Evolutionary conservation across 2,888 invertebrate species (phyloP).

Genomic region (Heliconius erato): DNA sequence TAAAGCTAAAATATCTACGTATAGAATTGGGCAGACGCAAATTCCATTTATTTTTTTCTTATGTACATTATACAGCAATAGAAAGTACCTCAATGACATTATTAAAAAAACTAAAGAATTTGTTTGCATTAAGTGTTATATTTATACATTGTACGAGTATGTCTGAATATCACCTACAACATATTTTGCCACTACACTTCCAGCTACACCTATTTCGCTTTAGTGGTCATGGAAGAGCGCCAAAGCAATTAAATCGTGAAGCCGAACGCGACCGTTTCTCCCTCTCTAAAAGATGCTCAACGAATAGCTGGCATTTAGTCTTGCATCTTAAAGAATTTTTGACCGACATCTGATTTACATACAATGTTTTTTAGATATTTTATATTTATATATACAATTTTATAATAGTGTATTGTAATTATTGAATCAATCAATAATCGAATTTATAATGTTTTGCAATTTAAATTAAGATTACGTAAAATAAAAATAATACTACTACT

Average conservation of each 20-base stretch:
- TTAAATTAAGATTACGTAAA: not conserved
- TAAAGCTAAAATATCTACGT: not conserved
- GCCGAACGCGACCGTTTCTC: slow-evolving; percentile 64
- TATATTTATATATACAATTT: not conserved
- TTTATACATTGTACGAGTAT: not conserved
- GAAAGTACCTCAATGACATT: not conserved
- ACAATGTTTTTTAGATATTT: slow-evolving; percentile 1
- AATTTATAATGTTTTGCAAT: not conserved
- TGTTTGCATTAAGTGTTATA: not conserved
- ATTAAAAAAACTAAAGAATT: not conserved
- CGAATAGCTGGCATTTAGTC: slow-evolving; percentile 40
- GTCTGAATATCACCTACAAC: not conserved
- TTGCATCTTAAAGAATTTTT: slow-evolving; percentile 35
- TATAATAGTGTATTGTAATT: not conserved
- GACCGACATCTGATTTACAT: slow-evolving; percentile 17
- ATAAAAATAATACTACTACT: not conserved
- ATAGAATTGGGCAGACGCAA: not conserved
- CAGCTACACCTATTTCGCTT: slow-evolving; percentile 53
- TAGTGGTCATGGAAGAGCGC: slow-evolving; percentile 73
- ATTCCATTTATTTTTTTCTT: not conserved
- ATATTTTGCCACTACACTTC: slow-evolving; percentile 40
- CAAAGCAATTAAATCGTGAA: slow-evolving; percentile 81
- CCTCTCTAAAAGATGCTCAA: slow-evolving; percentile 54
- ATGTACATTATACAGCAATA: not conserved
- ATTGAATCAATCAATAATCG: not conserved